Base-by-base conservation (phyloP, 2,113 vertebrate genomes). In the Chaenocephalus aceratus region DNA sequence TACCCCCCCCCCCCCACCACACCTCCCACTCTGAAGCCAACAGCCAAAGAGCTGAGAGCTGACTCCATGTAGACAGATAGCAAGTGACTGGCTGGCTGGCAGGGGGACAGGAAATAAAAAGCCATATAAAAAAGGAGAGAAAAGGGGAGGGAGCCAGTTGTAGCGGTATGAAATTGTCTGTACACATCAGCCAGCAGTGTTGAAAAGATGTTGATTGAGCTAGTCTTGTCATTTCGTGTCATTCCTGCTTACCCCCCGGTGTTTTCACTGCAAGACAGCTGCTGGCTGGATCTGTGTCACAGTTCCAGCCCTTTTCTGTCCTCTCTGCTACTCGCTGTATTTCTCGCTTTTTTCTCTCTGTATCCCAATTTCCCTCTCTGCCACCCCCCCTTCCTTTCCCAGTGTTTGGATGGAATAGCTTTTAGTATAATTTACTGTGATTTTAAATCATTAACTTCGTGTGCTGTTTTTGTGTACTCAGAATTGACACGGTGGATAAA, bases 131-230 rank as follows among this genome's bases (percentile, higher is more conserved):
- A 79, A 83, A 67, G 30, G 68, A 77, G 61, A 82, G 74, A 82
- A 82, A 87, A 70, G 66, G 77, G 76, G 84, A 73, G 82, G 79
- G 89, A 84, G 80, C 72, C 73, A 66, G 88, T 67, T 73, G 80
- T 70, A 70, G 86, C 70, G 77, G 86, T 91, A 92, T 91, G 89
- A 94, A 93, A 93, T 89, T 93, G 93, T 94, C 93, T 93, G 91
- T 90, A 91, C 89, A 92, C 90, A 93, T 94, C 94, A 94, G 89
- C 90, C 88, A 88, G 87, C 87, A 75, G 88, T 94, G 92, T 93
- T 94, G 94, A 95, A 93, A 93, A 93, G 91, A 95, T 92, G 92
- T 91, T 94, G 94, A 94, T 94, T 94, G 94, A 95, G 94, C 90
- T 88, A 82, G 91, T 90, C 91, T 92, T 94, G 94, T 94, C 93